Percentiles rank a stretch among this genome's conserved stretches.
Evolutionary conservation across 1,140 invertebrate species (phyloP).

Genomic region (Bradynema listronoti): DNA sequence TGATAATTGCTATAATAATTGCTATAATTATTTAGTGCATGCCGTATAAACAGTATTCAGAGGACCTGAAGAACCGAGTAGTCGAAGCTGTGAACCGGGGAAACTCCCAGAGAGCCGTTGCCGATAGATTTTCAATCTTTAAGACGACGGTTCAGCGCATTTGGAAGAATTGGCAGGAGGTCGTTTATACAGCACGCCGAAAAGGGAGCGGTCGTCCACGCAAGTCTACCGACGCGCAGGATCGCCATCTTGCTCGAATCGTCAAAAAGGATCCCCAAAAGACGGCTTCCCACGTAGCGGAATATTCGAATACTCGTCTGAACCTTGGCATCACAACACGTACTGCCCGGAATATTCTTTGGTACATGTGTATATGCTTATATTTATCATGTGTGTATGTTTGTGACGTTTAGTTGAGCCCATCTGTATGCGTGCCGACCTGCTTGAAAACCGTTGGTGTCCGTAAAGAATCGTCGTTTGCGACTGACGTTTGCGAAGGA

Average conservation of each 20-base stretch:
- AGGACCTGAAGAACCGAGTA: too few species aligned
- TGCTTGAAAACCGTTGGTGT: slow-evolving; percentile 18
- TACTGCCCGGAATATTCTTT: slow-evolving; percentile 12
- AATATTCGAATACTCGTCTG: slow-evolving; percentile 3
- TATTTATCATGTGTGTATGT: background rate
- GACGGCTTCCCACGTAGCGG: slow-evolving; percentile 12
- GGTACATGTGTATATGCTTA: background rate
- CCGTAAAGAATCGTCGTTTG: slow-evolving; percentile 1
- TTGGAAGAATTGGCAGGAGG: too few species aligned
- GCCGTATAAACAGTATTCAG: too few species aligned
- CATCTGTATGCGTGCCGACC: slow-evolving; percentile 11
- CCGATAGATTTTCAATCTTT: too few species aligned
- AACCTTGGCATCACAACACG: slow-evolving; percentile 5
- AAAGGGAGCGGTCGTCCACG: slow-evolving; percentile 7
- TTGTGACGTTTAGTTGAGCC: slow-evolving; percentile 6
- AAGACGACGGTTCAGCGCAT: too few species aligned
- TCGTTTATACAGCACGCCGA: background rate
- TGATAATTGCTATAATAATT: too few species aligned
- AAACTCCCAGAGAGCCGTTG: too few species aligned
- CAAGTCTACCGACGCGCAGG: slow-evolving; percentile 10
- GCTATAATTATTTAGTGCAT: too few species aligned
- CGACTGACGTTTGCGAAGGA: slow-evolving; percentile 22
- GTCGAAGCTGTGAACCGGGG: too few species aligned
- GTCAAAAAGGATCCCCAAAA: slow-evolving; percentile 6
- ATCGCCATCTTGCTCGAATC: slow-evolving; percentile 3